phyloP scores from a whole-genome alignment of 2,797 vertebrate genomes.

The Prionace glauca region DNA sequence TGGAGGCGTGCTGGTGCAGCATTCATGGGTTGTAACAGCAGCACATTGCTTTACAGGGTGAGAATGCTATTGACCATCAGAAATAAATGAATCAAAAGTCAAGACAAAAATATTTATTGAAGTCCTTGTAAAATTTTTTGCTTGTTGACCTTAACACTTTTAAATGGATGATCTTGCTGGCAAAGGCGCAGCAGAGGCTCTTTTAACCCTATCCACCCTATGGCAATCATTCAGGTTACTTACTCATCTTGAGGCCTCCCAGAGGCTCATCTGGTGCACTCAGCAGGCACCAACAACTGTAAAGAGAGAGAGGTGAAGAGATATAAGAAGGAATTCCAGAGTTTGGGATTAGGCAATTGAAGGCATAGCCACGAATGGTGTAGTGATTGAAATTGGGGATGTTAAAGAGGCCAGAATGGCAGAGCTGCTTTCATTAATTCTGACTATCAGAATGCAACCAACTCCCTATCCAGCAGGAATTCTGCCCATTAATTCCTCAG shows the following conservation, averaged over 20 bases:
- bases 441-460: no score
- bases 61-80: constrained; percentile 39
- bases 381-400: no score
- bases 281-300: no score
- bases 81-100: not conserved
- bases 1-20: constrained; percentile 80
- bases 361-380: no score
- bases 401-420: no score
- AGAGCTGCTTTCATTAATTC: no score
- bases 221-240: not conserved
- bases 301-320: no score
- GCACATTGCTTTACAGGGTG: constrained; percentile 89
- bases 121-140: not conserved
- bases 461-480: no score
- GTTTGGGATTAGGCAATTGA: no score
- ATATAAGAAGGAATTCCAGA: no score
- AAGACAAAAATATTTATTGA: not conserved
- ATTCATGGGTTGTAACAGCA: constrained; percentile 82
- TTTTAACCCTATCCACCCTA: not conserved
- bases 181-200: not conserved
- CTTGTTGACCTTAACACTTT: not conserved
- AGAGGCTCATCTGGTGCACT: not conserved
- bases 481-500: no score
- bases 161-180: not conserved
- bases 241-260: not conserved